Base-by-base conservation (phyloP, 1,140 invertebrate genomes). In the Vollenhovia emeryi region DNA sequence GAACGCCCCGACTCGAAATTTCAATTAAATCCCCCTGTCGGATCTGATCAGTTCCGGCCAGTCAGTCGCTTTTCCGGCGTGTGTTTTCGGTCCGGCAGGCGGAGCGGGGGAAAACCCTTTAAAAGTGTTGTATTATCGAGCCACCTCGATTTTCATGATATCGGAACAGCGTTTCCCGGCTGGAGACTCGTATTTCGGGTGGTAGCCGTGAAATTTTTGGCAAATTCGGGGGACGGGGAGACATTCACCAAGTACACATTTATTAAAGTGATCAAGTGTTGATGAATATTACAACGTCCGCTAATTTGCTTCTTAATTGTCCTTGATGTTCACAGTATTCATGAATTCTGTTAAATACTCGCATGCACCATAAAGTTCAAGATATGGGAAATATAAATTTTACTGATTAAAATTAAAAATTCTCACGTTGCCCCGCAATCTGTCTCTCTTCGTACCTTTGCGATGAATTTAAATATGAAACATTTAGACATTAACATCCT, bases 21-120 rank as follows among this genome's bases (percentile, higher is more conserved):
- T 80, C 78, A 80, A 80, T 80, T 80, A 80, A 80, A 80, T 68
- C 64, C 13, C 8, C 27, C 48, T 57, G 78, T 57, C 50, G 48
- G 18, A 57, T 71, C 64, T 71, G 76, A 80, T 69, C 48, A 50
- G 62, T 69, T 80, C 62, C 27, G 30, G 33, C 9, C 64, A 55
- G 78, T 69, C 64, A 55, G 78, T 57, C 64, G 78, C 36, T 80
- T 71, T 80, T 80, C 76, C 76, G 36, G 21, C 33, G 43, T 6
- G 40, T 52, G 62, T 48, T 69, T 69, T 71, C 13, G 24, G 50
- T 69, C 21, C 62, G 30, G 9, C 13, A 45, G 43, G 6, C 11
- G 5, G 11, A 18, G 27, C 21, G 15, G 62, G 5, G n/a, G 13
- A 13, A 64, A 78, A 55, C 24, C 11, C 48, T 21, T n/a, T 40